Evolutionary conservation across 1,140 invertebrate genomes (phyloP), one percentile per base, ranked within the genome.

Genomic region (Drosophila novamexicana): DNA sequence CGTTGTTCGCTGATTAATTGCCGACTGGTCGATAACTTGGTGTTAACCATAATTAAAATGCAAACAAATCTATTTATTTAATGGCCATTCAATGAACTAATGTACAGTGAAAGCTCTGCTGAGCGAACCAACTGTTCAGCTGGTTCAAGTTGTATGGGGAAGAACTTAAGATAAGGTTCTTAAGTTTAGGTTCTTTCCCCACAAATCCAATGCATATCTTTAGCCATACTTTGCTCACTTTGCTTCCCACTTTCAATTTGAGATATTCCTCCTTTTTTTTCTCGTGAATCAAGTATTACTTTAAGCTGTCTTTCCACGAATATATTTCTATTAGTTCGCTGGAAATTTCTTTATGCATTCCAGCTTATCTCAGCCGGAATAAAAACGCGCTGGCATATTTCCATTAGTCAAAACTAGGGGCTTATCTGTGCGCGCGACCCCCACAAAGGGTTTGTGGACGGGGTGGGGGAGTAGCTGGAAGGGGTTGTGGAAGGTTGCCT

Each of bases 311-410:
- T 29, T 67, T 61, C 66, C 39, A 44, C 47, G 47, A 53, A 53
- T 50, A 62, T 66, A 34, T 71, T 32, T 36, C 40, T 34, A 1
- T 65, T 68, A 36, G 50, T 78, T 86, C 69, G 78, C 36, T 62
- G 66, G 82, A 84, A 84, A 78, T 86, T 65, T 68, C 62, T 67
- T 62, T 64, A 62, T 52, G 58, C 67, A 42, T 7, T n/a, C 14
- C 22, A 3, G 50, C 75, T 81, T 81, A 81, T 82, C 79, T 67
- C 40, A n/a, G 22, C 59, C 44, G 64, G 59, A 58, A 69, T 69
- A 62, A 69, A 61, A 65, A 64, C 71, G 29, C n/a, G 61, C 49
- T 53, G 52, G 54, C 77, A 56, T 64, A 81, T 77, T 81, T 69
- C 39, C 75, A 73, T 77, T 77, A 69, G 64, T 29, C 44, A 71